phyloP scores from a whole-genome alignment of 1,140 invertebrate genomes.

The Drosophila willistoni region DNA sequence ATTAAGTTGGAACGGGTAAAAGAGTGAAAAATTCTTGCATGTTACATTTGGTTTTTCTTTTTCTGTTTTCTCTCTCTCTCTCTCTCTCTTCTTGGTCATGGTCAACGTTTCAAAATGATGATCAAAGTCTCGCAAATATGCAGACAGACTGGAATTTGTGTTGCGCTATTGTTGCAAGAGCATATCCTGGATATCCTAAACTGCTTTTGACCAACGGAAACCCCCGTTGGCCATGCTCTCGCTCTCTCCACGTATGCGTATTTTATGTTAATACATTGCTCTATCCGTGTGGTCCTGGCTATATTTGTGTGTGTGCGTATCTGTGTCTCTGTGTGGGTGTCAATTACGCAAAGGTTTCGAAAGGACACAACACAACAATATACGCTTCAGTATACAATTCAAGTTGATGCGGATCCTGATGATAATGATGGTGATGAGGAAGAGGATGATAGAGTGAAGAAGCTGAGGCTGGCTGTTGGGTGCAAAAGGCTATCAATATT shows the following conservation, averaged over 20 bases:
- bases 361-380: conserved; percentile 31
- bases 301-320: conserved; percentile 8
- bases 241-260: conserved; percentile 14
- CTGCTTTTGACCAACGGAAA: conserved; percentile 21
- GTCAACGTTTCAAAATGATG: conserved; percentile 51
- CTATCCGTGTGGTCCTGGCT: not conserved
- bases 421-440: not conserved
- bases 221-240: not conserved
- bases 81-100: not conserved
- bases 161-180: conserved; percentile 26
- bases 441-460: not conserved
- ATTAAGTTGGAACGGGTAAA: conserved; percentile 39
- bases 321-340: conserved; percentile 38
- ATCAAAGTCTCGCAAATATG: conserved; percentile 78
- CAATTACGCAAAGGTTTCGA: conserved; percentile 55
- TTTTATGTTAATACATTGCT: conserved; percentile 42
- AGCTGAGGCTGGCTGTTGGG: conserved; percentile 8
- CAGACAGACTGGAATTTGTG: conserved; percentile 71
- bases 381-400: conserved; percentile 1
- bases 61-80: conserved; percentile 41
- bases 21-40: not conserved
- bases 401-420: conserved; percentile 9
- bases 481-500: conserved; percentile 21
- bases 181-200: conserved; percentile 9
- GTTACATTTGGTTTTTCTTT: conserved; percentile 17